Base-by-base conservation (phyloP, 2,797 vertebrate genomes). In the Gorsachius magnificus region DNA sequence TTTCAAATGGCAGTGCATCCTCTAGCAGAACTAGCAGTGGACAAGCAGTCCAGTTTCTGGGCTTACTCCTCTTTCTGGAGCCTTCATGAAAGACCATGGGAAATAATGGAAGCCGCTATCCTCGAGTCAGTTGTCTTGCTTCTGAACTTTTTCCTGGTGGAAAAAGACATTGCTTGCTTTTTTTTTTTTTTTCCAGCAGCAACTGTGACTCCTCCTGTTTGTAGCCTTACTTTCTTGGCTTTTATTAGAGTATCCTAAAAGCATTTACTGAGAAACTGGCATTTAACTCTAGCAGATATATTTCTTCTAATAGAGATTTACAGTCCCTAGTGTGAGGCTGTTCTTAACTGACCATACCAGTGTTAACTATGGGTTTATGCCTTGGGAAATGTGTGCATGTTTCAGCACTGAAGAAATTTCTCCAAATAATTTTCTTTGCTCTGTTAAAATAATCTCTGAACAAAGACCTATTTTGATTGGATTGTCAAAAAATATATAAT, bases 211-310 rank as follows among this genome's bases (percentile, higher is more conserved):
- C 31, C 56, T 51, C 4, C 15, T 74, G 24, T 54, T 70, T 74
- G 35, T 19, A 35, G 70, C 33, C 16, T 25, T 69, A 13, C 25
- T 56, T 69, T 31, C 29, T 89, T 48, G 31, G 45, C 26, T 71
- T 43, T 86, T 70, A 5, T 31, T 54, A 13, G 36, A 16, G 22
- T n/a, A 28, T 76, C 33, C 19, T 31, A 10, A 22, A 20, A 48
- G 45, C 19, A 8, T 41, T 72, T 68, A 10, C 25, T 46, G 53
- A 33, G n/a, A 64, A 58, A 16, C 22, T n/a, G 46, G 21, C 21
- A 4, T 36, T 61, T 57, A 56, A 33, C 48, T 74, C 20, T 8
- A 43, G 46, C 22, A 16, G 14, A 3, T 24, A 0, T 5, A 2
- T 71, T 56, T 61, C n/a, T 24, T 65, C n/a, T 26, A 16, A 5